Evolutionary conservation across 64 coral and sea anemone genomes (phyloP).

Genomic region (Trachythela sp.): DNA sequence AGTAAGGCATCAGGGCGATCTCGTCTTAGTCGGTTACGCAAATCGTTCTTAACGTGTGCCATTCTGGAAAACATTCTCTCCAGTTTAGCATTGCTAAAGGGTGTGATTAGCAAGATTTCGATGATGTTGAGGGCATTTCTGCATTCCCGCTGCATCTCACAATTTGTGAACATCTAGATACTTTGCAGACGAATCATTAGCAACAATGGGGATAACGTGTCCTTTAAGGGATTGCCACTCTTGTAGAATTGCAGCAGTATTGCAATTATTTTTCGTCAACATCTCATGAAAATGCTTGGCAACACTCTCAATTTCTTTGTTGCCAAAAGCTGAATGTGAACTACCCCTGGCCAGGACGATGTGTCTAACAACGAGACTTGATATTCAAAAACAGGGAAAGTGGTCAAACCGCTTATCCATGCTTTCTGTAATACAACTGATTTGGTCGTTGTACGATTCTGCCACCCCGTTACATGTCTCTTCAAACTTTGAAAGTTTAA

Average conservation of each 20-base stretch:
- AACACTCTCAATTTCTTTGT: neutral
- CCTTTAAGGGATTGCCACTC: slow-evolving; percentile 7
- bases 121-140: neutral
- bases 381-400: neutral
- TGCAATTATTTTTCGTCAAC: neutral
- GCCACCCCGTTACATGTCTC: no score
- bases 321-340: neutral
- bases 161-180: neutral
- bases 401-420: slow-evolving; percentile 7
- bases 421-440: neutral
- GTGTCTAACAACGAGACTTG: slow-evolving; percentile 5
- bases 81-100: neutral
- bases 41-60: neutral
- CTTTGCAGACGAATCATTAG: neutral
- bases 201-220: neutral
- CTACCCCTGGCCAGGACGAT: neutral
- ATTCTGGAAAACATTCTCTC: slow-evolving; percentile 10
- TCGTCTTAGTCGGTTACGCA: neutral
- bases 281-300: neutral
- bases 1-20: neutral
- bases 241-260: neutral
- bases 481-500: neutral
- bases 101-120: neutral
- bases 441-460: neutral
- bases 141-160: neutral